Evolutionary conservation across 2,797 vertebrate genomes (phyloP), one percentile per base, ranked within the genome.

Genomic region (Acipenser transmontanus): DNA sequence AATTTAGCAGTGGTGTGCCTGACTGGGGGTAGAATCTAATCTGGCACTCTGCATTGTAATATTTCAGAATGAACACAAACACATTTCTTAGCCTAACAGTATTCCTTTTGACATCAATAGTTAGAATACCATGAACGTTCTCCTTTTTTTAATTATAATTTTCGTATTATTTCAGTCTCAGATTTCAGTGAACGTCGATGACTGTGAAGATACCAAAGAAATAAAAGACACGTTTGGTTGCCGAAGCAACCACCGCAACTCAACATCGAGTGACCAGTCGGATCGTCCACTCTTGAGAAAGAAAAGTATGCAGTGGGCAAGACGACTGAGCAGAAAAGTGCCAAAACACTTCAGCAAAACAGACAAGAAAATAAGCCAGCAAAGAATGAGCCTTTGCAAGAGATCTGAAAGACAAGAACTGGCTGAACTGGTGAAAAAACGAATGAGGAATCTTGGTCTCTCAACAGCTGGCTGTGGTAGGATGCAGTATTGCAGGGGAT

Each of bases 391-490:
- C 71, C 84, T 91, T 61, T 89, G 83, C 74, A 84, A 83, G 69
- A 85, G 84, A 62, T 91, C 90, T 9, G 91, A 94, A 73, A 86
- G 88, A 65, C 89, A 91, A 77, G 91, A 92, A 75, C 83, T 94
- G 7, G 88, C 89, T 61, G 88, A 91, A 73, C 81, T 92, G 7
- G 91, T 90, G 70, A 92, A 89, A 78, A 92, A 89, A 70, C 85
- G 91, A 72, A 93, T 92, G 90, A 89, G 89, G 75, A 91, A 91
- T 65, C 74, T 93, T 70, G 89, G 91, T 65, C 90, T 93, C 66
- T 86, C 87, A 64, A 88, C 89, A 51, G 71, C 77, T 67, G 89
- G 87, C 68, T 89, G 89, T 0, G 91, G 89, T 91, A 89, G 2
- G 74, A 1, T 61, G 34, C 34, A 34, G 34, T 34, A 34, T 34